phyloP scores from a whole-genome alignment of 2,113 vertebrate genomes.

The Embiotoca jacksoni region DNA sequence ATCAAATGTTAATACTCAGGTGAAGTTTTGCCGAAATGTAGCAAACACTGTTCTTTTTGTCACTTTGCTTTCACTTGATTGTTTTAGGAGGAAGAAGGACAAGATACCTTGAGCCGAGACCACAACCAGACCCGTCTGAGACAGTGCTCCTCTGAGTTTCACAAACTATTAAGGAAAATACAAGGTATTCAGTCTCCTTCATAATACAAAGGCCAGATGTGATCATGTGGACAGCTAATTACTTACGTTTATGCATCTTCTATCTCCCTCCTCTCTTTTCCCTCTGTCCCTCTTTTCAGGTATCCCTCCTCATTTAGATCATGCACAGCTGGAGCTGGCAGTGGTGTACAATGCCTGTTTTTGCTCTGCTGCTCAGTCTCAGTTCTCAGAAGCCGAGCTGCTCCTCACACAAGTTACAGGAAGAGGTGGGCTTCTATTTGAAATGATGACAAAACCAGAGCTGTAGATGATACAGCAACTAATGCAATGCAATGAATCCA shows the following conservation, averaged over 20 bases:
- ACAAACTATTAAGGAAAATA: constrained; percentile 81
- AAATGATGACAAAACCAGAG: background rate
- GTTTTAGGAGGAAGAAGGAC: constrained; percentile 59
- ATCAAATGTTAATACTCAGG: background rate
- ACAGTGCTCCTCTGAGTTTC: constrained; percentile 69
- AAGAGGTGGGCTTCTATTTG: constrained; percentile 71
- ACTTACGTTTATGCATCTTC: background rate
- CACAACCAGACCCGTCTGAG: constrained; percentile 47
- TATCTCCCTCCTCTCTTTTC: background rate
- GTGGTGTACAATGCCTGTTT: constrained; percentile 79
- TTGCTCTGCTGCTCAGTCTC: constrained; percentile 63
- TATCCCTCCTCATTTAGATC: constrained; percentile 68
- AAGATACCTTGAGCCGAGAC: constrained; percentile 16
- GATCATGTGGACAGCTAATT: background rate
- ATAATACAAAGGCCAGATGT: background rate
- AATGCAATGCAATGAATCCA: background rate
- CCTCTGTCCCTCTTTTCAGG: constrained; percentile 60
- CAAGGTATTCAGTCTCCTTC: constrained; percentile 71
- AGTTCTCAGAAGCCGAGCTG: constrained; percentile 65
- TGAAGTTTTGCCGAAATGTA: background rate
- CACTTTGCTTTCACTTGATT: constrained; percentile 8
- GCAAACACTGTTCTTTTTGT: constrained; percentile 4
- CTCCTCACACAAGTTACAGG: constrained; percentile 65
- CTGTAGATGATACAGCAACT: background rate
- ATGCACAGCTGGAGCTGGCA: constrained; percentile 76